Conservation (phyloP, 2,797 vertebrate species). For the Helostoma temminkii region DNA sequence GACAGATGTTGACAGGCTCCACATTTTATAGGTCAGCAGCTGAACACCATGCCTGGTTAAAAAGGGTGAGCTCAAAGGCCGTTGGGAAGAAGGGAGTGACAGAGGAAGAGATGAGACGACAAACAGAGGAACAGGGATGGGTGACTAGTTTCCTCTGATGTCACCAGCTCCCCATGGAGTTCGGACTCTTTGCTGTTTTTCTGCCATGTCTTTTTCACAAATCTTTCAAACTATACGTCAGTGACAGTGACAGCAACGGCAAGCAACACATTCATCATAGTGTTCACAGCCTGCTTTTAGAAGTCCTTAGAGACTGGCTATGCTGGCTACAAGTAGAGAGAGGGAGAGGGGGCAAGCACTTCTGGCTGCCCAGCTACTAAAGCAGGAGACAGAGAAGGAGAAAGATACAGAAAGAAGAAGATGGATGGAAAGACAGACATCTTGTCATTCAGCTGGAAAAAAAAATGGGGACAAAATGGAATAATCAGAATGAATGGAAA, state of each 20-base stretch:
- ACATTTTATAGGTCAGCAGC: constrained; percentile 76
- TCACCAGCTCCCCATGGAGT: constrained; percentile 44
- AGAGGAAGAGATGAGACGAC: constrained; percentile 59
- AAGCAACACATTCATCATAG: constrained; percentile 67
- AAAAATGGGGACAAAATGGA: constrained; percentile 12
- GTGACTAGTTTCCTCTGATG: constrained; percentile 61
- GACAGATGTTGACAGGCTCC: constrained; percentile 76
- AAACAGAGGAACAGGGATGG: constrained; percentile 47
- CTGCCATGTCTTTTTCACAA: constrained; percentile 30
- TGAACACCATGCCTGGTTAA: constrained; percentile 55
- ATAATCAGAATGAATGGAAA: constrained; percentile 31
- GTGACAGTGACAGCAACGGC: constrained; percentile 52
- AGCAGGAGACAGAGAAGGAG: not conserved
- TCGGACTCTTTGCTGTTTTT: constrained; percentile 28
- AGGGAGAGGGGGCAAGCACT: constrained; percentile 10
- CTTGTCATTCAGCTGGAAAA: not conserved
- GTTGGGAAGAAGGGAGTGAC: constrained; percentile 56
- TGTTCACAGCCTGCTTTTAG: constrained; percentile 71
- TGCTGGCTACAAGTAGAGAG: constrained; percentile 29
- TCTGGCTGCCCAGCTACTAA: constrained; percentile 44
- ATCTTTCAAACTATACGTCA: constrained; percentile 61
- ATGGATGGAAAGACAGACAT: constrained; percentile 2
- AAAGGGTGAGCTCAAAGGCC: constrained; percentile 69
- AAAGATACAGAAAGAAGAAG: not conserved
- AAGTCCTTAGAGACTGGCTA: constrained; percentile 63